Base-by-base conservation (phyloP, 1,140 invertebrate genomes). In the Gonioctena quinquepunctata region DNA sequence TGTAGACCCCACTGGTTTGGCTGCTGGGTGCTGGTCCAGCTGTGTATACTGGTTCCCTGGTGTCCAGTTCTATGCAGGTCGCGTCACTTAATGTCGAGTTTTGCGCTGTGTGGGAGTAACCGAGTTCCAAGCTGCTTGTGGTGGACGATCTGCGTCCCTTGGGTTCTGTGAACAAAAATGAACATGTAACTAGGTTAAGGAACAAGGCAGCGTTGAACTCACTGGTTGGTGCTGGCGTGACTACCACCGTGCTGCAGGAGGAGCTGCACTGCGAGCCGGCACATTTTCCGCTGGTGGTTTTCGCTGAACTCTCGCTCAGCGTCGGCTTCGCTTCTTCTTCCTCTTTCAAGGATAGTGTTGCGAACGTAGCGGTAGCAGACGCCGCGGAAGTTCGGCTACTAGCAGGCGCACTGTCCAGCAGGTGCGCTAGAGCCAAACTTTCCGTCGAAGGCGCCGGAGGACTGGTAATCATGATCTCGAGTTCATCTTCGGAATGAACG, bases 401-500 rank as follows among this genome's bases (percentile, higher is more conserved):
- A 27, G 86, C 84, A 69, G 85, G 86, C 75, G 88, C 74, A 78
- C 87, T 86, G 77, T 90, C 90, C 80, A 89, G 84, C 73, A 90
- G 87, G 84, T 91, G 90, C 13, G 89, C 90, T 74, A 91, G 82
- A 6, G 91, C 90, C 73, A 93, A 83, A 78, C 91, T 92, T 80
- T 93, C 91, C 1, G 91, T 90, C 1, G 91, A 92, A 7, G 90
- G 88, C 50, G 89, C 90, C 19, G 90, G 90, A 16, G 90, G 90
- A 49, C 90, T 89, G 68, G 92, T 92, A 48, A 92, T 92, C 88
- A 92, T 91, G 48, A 92, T 93, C 84, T 95, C 94, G 67, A 94
- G 86, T 83, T 96, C 95, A 82, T 97, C 95, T 83, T 97, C 92
- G 61, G 94, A 96, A 82, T 96, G 94, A 56, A 97, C 94, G 71